Evolutionary conservation across 2,113 vertebrate genomes (phyloP), one percentile per base, ranked within the genome.

Genomic region (Corynorhinus townsendii): DNA sequence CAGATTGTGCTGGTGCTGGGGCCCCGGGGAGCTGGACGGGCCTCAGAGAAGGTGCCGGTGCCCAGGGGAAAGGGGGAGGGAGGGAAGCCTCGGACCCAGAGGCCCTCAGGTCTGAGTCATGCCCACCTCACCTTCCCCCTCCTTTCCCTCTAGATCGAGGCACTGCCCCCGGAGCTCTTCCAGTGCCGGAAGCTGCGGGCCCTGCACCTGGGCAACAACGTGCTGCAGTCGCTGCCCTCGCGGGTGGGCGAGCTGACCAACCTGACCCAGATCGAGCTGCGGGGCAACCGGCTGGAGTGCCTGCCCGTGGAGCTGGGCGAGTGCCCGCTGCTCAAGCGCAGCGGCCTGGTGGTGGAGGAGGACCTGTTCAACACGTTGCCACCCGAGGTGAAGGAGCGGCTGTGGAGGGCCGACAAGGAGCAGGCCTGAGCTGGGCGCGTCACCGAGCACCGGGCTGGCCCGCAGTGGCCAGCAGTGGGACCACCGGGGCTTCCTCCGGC

Each of bases 101-200:
- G 66, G 40, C 35, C 62, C 16, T 20, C n/a, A 0, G 16, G 9
- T 7, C 38, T 38, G 14, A 15, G 83, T 38, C 1, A 0, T 1
- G 0, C 28, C 19, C 17, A 3, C 28, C 79, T 97, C 77, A 97
- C 81, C 15, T 0, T 7, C 24, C 47, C 45, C 76, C 91, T 1
- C 33, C 75, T 69, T 35, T 54, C 59, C 15, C 84, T 75, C 7
- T 96, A 99, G 99, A 99, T 99, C 0, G 99, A 99, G 98, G 98
- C 97, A 3, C 98, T 99, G 75, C 99, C 99, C 2, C 99, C 99
- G 0, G 99, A 99, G 97, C 98, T 99, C 82, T 99, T 99, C 98
- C 99, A 99, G 98, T 99, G 99, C 97, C 99, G 99, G 97, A 99
- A 99, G 97, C 99, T 99, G 83, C 99, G 99, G 86, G 99, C 99